Evolutionary conservation across 2,797 vertebrate species (phyloP), one percentile per base, ranked within the genome.

Genomic region (Acridotheres tristis): DNA sequence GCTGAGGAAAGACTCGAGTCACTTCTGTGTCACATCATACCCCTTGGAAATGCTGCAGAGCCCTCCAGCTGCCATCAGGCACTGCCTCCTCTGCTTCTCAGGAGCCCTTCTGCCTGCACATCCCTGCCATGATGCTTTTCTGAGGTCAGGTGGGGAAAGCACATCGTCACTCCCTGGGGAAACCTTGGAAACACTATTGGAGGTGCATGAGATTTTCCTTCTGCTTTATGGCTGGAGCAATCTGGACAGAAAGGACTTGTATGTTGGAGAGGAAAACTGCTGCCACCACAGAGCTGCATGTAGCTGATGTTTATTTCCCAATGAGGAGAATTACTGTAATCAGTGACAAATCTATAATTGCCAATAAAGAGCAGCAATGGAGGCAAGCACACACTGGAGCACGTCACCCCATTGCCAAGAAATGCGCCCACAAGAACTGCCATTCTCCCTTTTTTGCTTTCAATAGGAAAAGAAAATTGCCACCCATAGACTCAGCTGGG

Each of bases 161-260:
- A 29, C 1, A 0, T 26, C 0, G 0, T 30, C 0, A 0, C 8
- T 67, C 72, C 68, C 73, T 50, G 50, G 66, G 88, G 73, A 68
- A 68, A 51, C 58, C 83, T 43, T 1, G 3, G 54, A 47, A 68
- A 40, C 4, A 1, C 6, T 36, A 10, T 1, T 53, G 32, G 42
- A 50, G 40, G 14, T 40, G 23, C 32, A 6, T 42, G 76, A 75
- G 32, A 45, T 85, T 93, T 93, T 77, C 76, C 61, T 95, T 90
- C 83, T 74, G 57, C 54, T 77, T 65, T 78, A 57, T 68, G 11
- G 1, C 58, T 67, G 69, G 50, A 90, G 36, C 32, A 65, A 43
- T 86, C 77, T 54, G 61, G 50, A 54, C 45, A 65, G 73, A 42
- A 23, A 83, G 65, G 71, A 29, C 16, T 42, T 59, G 34, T 17